phyloP scores from a whole-genome alignment of 2,888 invertebrate species.

The Troides helena region DNA sequence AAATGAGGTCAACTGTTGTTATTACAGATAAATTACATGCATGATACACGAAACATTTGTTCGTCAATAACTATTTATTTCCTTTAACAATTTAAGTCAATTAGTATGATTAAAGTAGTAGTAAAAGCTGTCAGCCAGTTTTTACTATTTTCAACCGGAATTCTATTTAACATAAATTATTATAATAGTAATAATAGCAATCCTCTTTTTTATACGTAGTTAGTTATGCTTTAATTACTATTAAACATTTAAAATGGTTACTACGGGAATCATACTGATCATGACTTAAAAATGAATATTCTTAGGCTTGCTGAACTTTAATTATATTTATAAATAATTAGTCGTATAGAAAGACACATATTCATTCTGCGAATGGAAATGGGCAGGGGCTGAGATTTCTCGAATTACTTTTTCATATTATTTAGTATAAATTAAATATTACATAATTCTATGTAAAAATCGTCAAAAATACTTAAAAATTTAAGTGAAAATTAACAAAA shows the following conservation, averaged over 20 bases:
- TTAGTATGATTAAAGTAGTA: neutral
- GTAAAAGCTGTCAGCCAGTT: neutral
- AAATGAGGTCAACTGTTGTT: constrained; percentile 13
- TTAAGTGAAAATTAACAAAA: no score
- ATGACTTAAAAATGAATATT: neutral
- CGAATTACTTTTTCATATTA: no score
- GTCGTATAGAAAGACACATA: no score
- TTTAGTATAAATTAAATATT: no score
- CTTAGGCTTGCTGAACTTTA: neutral
- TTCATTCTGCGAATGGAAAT: no score
- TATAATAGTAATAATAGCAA: neutral
- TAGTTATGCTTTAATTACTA: neutral
- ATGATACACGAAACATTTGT: neutral
- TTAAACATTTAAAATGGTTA: neutral
- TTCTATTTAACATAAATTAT: neutral
- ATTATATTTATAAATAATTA: no score
- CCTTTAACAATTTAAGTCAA: constrained; percentile 9
- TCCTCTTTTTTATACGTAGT: neutral
- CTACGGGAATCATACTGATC: neutral
- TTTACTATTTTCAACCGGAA: neutral
- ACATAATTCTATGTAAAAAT: no score
- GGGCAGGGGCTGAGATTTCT: no score
- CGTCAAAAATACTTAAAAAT: no score
- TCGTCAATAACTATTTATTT: constrained; percentile 14
- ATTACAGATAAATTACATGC: constrained; percentile 14